These are phyloP conservation scores for Caiman crocodilus DNA, from an alignment of 2,797 vertebrate genomes.

Conservation along the genomic window DNA sequence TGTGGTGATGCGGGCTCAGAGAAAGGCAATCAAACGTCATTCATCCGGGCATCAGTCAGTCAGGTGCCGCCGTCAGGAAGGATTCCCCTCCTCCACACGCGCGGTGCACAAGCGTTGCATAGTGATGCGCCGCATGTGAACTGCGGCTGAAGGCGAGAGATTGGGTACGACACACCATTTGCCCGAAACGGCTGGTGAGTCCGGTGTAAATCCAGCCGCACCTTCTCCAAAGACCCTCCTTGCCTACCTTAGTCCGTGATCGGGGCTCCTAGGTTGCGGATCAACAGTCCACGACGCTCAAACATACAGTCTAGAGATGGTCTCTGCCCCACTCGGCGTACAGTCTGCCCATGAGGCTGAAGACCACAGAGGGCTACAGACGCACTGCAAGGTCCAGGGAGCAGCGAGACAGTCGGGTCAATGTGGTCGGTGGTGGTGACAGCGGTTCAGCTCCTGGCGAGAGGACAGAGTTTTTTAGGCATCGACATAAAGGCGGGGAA, in stretches of 20 bases:
- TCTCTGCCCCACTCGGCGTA: accelerated
- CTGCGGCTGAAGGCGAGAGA: neutral
- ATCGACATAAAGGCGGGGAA: conserved; percentile 34
- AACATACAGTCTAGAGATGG: neutral
- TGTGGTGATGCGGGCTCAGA: conserved; percentile 64
- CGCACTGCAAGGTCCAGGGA: neutral
- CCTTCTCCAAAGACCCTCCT: neutral
- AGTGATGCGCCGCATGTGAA: conserved; percentile 42
- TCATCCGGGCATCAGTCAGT: conserved; percentile 71
- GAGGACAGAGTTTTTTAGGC: neutral
- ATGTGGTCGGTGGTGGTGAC: neutral
- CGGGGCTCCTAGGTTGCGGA: neutral
- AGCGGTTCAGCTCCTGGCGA: too few relatives aligned
- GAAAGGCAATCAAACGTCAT: conserved; percentile 73
- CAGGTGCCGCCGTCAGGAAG: conserved; percentile 63
- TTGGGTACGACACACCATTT: conserved; percentile 8
- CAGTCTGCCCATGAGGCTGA: neutral
- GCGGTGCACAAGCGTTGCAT: neutral
- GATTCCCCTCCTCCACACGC: conserved; percentile 55
- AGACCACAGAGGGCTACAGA: neutral
- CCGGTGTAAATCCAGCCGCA: neutral
- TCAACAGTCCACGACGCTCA: neutral
- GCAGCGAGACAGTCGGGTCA: neutral
- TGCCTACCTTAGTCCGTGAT: too few relatives aligned
- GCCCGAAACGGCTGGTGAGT: neutral